Conservation (phyloP, 2,888 invertebrate species). For the Diarsia brunnea region DNA sequence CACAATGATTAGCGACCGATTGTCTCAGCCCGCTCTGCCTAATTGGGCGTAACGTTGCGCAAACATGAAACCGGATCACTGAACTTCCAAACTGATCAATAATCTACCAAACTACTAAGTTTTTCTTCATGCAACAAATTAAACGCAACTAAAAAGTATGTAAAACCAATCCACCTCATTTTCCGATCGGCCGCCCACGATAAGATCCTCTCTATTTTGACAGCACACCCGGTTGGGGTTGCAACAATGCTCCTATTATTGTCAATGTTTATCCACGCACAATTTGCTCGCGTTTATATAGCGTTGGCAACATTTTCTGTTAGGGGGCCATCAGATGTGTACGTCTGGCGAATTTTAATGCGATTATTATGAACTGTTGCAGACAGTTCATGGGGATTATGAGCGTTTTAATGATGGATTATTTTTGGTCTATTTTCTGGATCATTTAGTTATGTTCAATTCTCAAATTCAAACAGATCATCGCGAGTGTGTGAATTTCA, state of each 20-base stretch:
- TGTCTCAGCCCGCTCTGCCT: slow-evolving; percentile 23
- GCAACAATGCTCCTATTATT: slow-evolving; percentile 89
- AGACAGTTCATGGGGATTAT: slow-evolving; percentile 59
- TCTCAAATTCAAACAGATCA: neutral
- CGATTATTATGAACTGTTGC: slow-evolving; percentile 74
- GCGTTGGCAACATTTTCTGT: slow-evolving; percentile 83
- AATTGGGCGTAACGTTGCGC: slow-evolving; percentile 36
- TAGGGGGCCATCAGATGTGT: slow-evolving; percentile 68
- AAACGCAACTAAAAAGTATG: slow-evolving; percentile 54
- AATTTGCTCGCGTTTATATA: slow-evolving; percentile 89
- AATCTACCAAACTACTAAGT: slow-evolving; percentile 20
- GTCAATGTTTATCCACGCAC: slow-evolving; percentile 88
- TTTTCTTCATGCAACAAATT: slow-evolving; percentile 32
- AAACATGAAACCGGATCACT: slow-evolving; percentile 37
- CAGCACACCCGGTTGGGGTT: slow-evolving; percentile 71
- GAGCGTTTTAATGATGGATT: slow-evolving; percentile 55
- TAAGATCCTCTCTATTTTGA: slow-evolving; percentile 68
- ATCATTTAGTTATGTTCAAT: neutral
- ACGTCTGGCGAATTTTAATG: slow-evolving; percentile 72
- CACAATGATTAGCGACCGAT: slow-evolving; percentile 22
- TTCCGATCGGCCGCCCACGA: slow-evolving; percentile 69
- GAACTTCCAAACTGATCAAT: neutral
- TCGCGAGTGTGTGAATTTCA: neutral
- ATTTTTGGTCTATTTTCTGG: slow-evolving; percentile 3
- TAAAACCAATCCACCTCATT: slow-evolving; percentile 67